Percentiles rank a stretch among this genome's conserved stretches.
Conservation (phyloP, 2,113 vertebrate genomes). For the Nanger granti region DNA sequence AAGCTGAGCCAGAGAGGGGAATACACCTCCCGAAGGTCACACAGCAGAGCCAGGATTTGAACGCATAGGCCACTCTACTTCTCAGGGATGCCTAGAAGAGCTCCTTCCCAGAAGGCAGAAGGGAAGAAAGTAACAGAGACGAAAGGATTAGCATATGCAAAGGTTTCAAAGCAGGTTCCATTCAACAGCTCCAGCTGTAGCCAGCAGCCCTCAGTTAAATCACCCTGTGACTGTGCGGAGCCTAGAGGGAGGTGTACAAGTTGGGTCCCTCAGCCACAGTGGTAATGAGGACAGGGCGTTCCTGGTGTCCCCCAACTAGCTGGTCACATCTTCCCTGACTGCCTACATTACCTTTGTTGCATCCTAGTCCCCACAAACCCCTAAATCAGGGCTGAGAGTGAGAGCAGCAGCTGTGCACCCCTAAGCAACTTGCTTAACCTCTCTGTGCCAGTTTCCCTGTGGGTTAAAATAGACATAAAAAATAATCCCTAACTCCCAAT, state of each 20-base stretch:
- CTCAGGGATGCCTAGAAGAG: neutral
- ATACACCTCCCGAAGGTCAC: neutral
- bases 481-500: neutral
- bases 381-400: neutral
- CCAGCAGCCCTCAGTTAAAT: neutral
- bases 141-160: neutral
- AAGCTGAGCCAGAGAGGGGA: neutral
- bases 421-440: neutral
- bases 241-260: neutral
- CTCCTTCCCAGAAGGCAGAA: neutral
- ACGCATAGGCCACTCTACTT: fast-evolving
- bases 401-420: neutral
- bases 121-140: no score
- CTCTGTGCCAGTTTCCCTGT: neutral
- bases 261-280: neutral
- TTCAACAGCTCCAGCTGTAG: neutral
- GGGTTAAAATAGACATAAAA: neutral
- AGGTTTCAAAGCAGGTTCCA: neutral
- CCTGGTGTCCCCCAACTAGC: neutral
- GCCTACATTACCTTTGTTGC: neutral
- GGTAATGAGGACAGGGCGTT: neutral
- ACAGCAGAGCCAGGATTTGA: neutral
- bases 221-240: neutral
- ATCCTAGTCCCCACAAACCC: neutral
- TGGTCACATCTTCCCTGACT: neutral